phyloP scores from a whole-genome alignment of 2,113 vertebrate species.

The Vulpes vulpes region DNA sequence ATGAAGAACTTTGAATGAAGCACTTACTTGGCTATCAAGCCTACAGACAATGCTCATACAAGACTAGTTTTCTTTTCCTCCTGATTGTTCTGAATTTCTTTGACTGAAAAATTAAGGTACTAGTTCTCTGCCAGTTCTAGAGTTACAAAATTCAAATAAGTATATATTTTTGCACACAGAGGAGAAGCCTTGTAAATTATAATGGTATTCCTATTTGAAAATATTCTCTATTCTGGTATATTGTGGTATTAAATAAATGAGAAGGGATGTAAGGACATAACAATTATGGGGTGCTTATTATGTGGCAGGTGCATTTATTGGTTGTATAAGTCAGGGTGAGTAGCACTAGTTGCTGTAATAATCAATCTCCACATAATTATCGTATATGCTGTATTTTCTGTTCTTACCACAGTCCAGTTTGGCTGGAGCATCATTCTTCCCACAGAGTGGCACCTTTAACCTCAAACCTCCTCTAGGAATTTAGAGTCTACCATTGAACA shows the following conservation, averaged over 20 bases:
- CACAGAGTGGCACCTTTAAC: background rate
- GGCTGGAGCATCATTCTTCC: background rate
- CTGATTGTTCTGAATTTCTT: background rate
- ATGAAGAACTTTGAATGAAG: background rate
- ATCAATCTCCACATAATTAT: background rate
- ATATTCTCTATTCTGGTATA: background rate
- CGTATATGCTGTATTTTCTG: background rate
- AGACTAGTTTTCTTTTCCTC: background rate
- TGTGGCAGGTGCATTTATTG: background rate
- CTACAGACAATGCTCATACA: background rate
- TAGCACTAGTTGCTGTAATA: background rate
- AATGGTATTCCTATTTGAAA: background rate
- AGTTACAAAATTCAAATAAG: background rate
- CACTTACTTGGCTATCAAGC: background rate
- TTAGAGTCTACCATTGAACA: background rate
- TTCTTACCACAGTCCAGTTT: background rate
- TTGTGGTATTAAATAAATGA: background rate
- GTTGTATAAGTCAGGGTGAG: background rate
- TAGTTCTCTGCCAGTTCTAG: background rate
- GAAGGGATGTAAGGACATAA: background rate
- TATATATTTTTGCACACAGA: background rate
- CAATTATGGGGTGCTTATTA: background rate
- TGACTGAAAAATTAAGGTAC: constrained; percentile 7
- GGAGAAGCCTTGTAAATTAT: background rate
- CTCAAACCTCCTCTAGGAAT: background rate